Percentiles rank a stretch among this genome's conserved stretches.
phyloP scores from a whole-genome alignment of 2,888 invertebrate species.

The Pogonocherus hispidulus region DNA sequence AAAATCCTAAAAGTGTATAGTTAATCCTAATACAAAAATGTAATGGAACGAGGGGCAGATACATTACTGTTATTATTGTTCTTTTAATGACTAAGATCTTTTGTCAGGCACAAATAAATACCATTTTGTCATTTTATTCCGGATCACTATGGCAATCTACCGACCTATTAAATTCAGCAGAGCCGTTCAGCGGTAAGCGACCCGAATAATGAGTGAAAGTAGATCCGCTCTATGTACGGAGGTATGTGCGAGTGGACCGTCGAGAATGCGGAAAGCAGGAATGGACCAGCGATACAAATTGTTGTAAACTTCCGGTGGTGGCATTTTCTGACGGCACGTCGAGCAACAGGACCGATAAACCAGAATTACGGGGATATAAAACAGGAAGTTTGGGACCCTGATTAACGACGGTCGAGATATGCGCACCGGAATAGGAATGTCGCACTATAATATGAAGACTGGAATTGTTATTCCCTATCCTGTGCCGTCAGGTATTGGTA shows the following conservation, averaged over 20 bases:
- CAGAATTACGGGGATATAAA: conserved; percentile 1
- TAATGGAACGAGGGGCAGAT: no score
- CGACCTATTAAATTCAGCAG: background rate
- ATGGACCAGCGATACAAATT: conserved; percentile 10
- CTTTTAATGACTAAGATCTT: no score
- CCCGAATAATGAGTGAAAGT: background rate
- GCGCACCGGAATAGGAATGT: no score
- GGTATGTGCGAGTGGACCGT: conserved; percentile 13
- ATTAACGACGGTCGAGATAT: background rate
- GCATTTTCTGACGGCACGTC: conserved; percentile 2
- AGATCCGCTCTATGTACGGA: background rate
- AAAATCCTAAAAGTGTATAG: no score
- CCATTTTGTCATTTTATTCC: no score
- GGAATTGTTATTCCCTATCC: no score
- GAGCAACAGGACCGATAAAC: conserved; percentile 3
- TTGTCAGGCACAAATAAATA: no score
- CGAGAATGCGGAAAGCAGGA: conserved; percentile 13
- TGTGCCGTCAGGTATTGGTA: no score
- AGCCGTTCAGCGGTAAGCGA: background rate
- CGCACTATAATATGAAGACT: no score
- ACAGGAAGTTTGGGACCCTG: background rate
- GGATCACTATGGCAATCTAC: no score
- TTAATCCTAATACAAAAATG: no score
- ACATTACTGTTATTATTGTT: no score
- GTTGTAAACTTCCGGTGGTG: conserved; percentile 9